Conservation (phyloP, 2,797 vertebrate species). For the Enteromius afrohamiltoni region DNA sequence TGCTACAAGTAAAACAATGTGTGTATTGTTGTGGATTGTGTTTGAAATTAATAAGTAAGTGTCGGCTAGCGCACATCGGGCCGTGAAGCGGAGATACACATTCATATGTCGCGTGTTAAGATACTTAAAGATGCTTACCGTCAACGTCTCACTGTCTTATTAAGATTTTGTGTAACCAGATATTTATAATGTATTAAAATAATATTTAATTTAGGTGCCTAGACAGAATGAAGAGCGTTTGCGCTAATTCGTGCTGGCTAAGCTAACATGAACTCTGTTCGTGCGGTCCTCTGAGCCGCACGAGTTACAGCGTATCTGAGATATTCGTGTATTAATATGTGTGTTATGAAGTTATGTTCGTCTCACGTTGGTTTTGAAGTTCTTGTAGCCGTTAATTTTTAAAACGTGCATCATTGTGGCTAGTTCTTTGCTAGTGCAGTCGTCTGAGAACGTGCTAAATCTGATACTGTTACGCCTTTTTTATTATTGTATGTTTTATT, state of each 20-base stretch:
- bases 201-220: no score
- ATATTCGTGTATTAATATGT: not conserved
- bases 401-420: not conserved
- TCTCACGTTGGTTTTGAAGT: no score
- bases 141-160: not conserved
- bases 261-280: not conserved
- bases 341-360: not conserved
- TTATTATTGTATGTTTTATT: not conserved
- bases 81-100: constrained; percentile 77
- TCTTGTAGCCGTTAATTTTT: not conserved
- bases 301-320: not conserved
- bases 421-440: not conserved
- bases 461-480: not conserved
- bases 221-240: not conserved
- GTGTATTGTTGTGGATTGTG: not conserved
- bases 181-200: not conserved
- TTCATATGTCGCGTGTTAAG: not conserved
- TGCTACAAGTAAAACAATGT: not conserved
- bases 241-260: not conserved
- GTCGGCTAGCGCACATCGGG: constrained; percentile 93
- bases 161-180: no score
- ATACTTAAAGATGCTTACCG: no score
- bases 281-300: not conserved
- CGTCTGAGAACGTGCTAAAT: not conserved
- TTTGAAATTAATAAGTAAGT: constrained; percentile 76